phyloP scores from a whole-genome alignment of 2,113 vertebrate genomes.

The Collichthys lucidus region DNA sequence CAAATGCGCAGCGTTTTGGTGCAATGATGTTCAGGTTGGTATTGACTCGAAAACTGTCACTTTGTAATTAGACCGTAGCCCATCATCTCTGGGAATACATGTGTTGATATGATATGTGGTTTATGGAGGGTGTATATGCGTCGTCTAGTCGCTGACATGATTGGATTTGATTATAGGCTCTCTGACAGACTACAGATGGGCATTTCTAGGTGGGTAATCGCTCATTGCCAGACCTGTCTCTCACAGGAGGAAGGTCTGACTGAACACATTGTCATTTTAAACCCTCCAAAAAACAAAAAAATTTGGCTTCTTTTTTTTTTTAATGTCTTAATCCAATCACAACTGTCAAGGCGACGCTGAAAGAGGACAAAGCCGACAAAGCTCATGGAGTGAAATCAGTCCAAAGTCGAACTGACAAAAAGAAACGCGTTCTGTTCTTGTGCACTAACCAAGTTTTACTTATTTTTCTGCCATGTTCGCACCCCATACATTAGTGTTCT shows the following conservation, averaged over 20 bases:
- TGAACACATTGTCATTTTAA: conserved; percentile 18
- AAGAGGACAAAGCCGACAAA: conserved; percentile 9
- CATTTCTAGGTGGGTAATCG: conserved; percentile 25
- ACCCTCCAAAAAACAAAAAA: not conserved
- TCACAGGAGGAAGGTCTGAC: not conserved
- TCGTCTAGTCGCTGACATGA: conserved; percentile 23
- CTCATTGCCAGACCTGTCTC: conserved; percentile 17
- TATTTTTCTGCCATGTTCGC: too few species aligned
- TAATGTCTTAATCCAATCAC: conserved; percentile 22
- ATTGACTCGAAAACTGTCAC: not conserved
- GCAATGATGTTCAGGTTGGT: not conserved
- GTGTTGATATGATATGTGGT: not conserved
- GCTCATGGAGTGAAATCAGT: not conserved
- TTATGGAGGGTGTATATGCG: not conserved
- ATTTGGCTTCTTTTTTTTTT: not conserved
- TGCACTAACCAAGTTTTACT: too few species aligned
- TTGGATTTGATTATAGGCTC: conserved; percentile 45
- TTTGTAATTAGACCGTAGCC: conserved; percentile 2
- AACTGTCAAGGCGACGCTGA: not conserved
- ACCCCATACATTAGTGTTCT: too few species aligned
- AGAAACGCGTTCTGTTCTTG: too few species aligned
- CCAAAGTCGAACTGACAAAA: too few species aligned
- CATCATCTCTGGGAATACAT: not conserved
- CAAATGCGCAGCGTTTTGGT: not conserved
- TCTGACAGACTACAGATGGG: conserved; percentile 22